Evolutionary conservation across 64 coral and sea anemone species (phyloP).

Genomic region (Dendrophyllia cribrosa): DNA sequence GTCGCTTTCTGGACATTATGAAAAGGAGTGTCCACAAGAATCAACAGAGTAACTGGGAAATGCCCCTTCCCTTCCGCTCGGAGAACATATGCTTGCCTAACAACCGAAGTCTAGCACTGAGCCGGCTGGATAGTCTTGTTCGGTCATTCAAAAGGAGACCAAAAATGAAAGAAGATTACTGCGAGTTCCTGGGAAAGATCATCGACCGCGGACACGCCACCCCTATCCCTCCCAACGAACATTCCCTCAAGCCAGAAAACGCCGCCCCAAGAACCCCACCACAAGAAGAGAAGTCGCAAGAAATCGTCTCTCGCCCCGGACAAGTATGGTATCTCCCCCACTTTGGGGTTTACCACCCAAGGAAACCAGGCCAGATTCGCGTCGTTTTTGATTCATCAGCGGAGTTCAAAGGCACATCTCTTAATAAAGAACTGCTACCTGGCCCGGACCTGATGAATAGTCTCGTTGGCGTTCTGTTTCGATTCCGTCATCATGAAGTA

Average conservation of each 20-base stretch:
- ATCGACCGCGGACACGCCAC: neutral
- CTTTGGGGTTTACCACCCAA: slow-evolving; percentile 41
- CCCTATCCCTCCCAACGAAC: neutral
- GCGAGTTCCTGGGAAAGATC: slow-evolving; percentile 33
- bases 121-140: neutral
- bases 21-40: slow-evolving; percentile 24
- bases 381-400: slow-evolving; percentile 50
- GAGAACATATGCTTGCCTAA: slow-evolving; percentile 4
- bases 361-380: slow-evolving; percentile 7
- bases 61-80: slow-evolving; percentile 30
- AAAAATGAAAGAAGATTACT: slow-evolving; percentile 27
- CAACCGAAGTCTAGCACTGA: slow-evolving; percentile 15
- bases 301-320: neutral
- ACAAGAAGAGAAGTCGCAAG: too few relatives aligned
- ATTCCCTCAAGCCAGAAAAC: neutral
- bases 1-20: slow-evolving; percentile 17
- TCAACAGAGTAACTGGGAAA: slow-evolving; percentile 29
- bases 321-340: slow-evolving; percentile 47
- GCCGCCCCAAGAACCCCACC: too few relatives aligned
- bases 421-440: slow-evolving; percentile 30
- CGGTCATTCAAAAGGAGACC: slow-evolving; percentile 8
- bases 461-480: neutral
- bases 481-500: neutral
- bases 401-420: slow-evolving; percentile 30
- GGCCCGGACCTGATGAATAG: slow-evolving; percentile 45